Conservation (phyloP, 2,888 invertebrate genomes). For the Corbicula japonica region DNA sequence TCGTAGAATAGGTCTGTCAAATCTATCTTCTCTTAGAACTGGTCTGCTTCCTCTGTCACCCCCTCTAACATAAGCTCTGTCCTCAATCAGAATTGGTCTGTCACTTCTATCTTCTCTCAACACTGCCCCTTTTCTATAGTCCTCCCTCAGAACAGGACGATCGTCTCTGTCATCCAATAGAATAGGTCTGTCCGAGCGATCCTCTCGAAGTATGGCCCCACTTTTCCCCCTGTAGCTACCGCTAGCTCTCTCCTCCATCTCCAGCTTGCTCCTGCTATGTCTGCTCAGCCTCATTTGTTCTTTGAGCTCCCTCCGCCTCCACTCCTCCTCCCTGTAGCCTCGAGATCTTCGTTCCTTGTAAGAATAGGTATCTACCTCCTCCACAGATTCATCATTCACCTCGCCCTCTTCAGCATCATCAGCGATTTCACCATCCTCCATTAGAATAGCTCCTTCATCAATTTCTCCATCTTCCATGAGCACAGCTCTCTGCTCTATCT, state of each 20-base stretch:
- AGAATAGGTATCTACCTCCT: neutral
- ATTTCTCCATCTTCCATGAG: slow-evolving; percentile 18
- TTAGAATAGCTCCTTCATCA: neutral
- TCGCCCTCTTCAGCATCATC: slow-evolving; percentile 26
- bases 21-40: slow-evolving; percentile 25
- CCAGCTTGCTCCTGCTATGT: neutral
- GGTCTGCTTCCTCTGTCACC: slow-evolving; percentile 21
- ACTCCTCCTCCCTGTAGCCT: neutral
- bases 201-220: slow-evolving; percentile 27
- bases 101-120: slow-evolving; percentile 23
- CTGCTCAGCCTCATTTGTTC: neutral
- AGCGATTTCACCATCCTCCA: slow-evolving; percentile 3
- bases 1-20: neutral
- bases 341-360: neutral
- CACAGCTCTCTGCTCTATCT: slow-evolving; percentile 7
- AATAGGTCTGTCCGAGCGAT: neutral
- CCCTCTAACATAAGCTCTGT: neutral
- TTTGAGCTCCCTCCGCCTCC: neutral
- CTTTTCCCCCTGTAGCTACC: slow-evolving; percentile 10
- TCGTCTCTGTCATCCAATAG: too few relatives aligned
- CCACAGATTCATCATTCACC: slow-evolving; percentile 19
- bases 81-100: neutral
- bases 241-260: slow-evolving; percentile 1
- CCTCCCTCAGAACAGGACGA: too few relatives aligned
- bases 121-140: slow-evolving; percentile 8